Base-by-base conservation (phyloP, 2,888 invertebrate species). In the Stenodema calcarata region DNA sequence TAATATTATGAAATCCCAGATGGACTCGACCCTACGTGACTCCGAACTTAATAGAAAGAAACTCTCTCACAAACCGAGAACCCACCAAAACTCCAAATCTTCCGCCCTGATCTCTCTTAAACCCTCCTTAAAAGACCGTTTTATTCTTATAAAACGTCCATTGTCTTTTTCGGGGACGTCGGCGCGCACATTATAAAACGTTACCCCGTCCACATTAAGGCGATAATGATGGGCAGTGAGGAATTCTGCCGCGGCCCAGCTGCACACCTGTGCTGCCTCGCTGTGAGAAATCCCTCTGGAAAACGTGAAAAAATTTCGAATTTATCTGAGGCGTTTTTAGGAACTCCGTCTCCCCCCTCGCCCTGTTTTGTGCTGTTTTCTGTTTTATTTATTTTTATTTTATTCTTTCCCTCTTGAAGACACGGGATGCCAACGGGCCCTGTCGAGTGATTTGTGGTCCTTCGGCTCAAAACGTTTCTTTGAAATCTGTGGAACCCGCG, bases 161-260 rank as follows among this genome's bases (percentile, higher is more conserved):
- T 35, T 35, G 30, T 73, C n/a, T 73, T 35, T 73, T 73, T 73
- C n/a, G 30, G 35, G 73, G 35, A 16, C 18, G 4, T 6, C 62
- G 62, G 23, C 18, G 62, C 70, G 70, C 70, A 28, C 73, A 73
- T 73, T 73, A 73, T 73, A 73, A 73, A 73, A 73, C 73, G 27
- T 73, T 73, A 35, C 73, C 41, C 35, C 73, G 73, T 23, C 73
- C 73, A 73, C 73, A 73, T 73, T 73, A 73, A 35, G 73, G 73
- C 73, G 30, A 35, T 73, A 73, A 73, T 73, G 73, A 73, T 35
- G 35, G 35, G 30, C 35, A 11, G 73, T 4, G 73, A 41, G 28
- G 73, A 73, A 73, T 73, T 14, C 73, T 18, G 16, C 73, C 70
- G 70, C 70, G 28, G n/a, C 16, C 28, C 62, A 62, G 62, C 18